Base-by-base conservation (phyloP, 2,113 vertebrate genomes). In the Bufo bufo region DNA sequence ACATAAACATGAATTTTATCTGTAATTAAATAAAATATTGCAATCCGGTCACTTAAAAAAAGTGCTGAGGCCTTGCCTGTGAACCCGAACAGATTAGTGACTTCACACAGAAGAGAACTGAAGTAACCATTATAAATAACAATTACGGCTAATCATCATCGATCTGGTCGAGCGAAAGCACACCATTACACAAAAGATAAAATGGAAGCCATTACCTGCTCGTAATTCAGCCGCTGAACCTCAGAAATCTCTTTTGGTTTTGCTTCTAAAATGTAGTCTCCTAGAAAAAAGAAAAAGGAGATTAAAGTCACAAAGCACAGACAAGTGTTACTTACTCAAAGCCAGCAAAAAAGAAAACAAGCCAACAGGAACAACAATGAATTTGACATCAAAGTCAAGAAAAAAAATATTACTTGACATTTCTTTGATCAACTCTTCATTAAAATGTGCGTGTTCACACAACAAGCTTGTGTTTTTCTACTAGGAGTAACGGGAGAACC, bases 221-320 rank as follows among this genome's bases (percentile, higher is more conserved):
- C 98, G 89, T 99, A 99, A 95, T 99, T 99, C 89, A 99, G 93
- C 90, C 98, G 95, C 92, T 99, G 98, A 92, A 95, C 97, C 94
- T 99, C 98, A 65, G 98, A 97, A 92, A 99, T 99, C 93, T 99
- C 98, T 94, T 99, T 99, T 86, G 98, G 98, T 90, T 99, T 99
- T 92, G 98, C 96, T 43, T 99, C 98, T 91, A 99, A 96, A 92
- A 99, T 99, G 93, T 99, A 99, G 93, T 99, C 98, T 89, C 98
- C 98, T 99, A 92, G 89, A 93, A 93, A 91, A 90, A 84, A 0
- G 14, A 12, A 72, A 49, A 50, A 6, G 50, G 3, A 77, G 0
- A 50, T 8, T 49, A 3, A 17, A 49, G 16, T 77, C n/a, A 77
- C 52, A 20, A 52, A 77, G 33, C 5, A 72, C 16, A 72, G 4